Evolutionary conservation across 2,888 invertebrate species (phyloP).

Genomic region (Chloromyia formosa): DNA sequence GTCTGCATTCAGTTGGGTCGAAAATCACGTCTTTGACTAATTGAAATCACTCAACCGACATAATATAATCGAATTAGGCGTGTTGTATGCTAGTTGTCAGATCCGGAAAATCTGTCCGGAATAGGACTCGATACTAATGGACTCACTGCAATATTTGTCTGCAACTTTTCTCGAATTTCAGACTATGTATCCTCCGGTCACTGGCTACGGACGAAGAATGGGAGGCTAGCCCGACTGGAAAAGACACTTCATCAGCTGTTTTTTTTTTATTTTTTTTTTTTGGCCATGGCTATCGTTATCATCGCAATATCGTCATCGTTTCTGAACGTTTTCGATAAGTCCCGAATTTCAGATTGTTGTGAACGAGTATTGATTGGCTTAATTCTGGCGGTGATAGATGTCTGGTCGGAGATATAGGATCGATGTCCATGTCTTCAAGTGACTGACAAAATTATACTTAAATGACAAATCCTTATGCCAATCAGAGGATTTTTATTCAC

Average conservation of each 20-base stretch:
- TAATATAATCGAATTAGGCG: constrained; percentile 28
- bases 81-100: constrained; percentile 3
- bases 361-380: background rate
- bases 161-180: constrained; percentile 33
- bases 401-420: no score
- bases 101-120: background rate
- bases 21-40: constrained; percentile 13
- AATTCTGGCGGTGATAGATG: background rate
- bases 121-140: constrained; percentile 20
- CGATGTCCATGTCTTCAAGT: no score
- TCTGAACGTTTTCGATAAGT: background rate
- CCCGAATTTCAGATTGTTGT: no score
- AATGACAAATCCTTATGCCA: no score
- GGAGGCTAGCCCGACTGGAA: background rate
- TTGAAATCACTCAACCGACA: constrained; percentile 25
- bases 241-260: background rate
- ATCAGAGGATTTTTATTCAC: no score
- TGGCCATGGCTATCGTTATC: background rate
- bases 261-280: background rate
- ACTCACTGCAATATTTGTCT: constrained; percentile 40
- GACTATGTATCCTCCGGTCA: background rate
- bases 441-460: no score
- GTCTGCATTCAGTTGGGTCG: background rate
- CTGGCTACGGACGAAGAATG: background rate
- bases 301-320: background rate